These are phyloP conservation scores for Xenops minutus DNA, from an alignment of 2,797 vertebrate species.

Conservation along the genomic window DNA sequence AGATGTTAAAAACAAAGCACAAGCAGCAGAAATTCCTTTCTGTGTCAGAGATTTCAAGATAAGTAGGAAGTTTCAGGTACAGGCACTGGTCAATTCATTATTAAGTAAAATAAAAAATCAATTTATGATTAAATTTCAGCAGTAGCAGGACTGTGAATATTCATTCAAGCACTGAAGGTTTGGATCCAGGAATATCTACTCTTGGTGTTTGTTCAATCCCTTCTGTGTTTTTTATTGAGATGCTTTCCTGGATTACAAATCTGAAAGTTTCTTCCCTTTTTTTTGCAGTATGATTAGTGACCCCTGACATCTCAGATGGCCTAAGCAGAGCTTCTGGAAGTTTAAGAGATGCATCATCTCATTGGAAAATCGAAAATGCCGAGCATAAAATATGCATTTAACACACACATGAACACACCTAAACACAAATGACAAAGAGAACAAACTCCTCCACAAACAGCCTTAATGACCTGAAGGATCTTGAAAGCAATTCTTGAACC, in stretches of 20 bases:
- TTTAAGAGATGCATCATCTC: not conserved
- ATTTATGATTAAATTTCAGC: not conserved
- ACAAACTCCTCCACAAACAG: not conserved
- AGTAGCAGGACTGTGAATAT: not conserved
- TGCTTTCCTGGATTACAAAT: not conserved
- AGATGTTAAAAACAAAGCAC: not conserved
- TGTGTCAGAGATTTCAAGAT: not conserved
- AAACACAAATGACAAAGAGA: not conserved
- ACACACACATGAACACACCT: rapidly evolving
- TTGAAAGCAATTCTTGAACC: not conserved
- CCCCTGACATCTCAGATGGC: not conserved
- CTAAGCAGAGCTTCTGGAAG: not conserved
- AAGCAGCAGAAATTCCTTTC: not conserved
- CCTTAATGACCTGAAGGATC: not conserved
- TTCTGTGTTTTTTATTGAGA: not conserved
- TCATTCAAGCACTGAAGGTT: not conserved
- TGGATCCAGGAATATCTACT: not conserved
- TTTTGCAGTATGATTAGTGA: not conserved
- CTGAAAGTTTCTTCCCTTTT: not conserved
- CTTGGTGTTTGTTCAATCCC: not conserved
- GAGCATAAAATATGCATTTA: not conserved
- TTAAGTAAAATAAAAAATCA: not conserved
- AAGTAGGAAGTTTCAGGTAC: not conserved
- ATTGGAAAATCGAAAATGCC: not conserved
- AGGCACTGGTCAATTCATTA: not conserved